phyloP scores from a whole-genome alignment of 1,140 invertebrate species.

The Plutomurus gul region DNA sequence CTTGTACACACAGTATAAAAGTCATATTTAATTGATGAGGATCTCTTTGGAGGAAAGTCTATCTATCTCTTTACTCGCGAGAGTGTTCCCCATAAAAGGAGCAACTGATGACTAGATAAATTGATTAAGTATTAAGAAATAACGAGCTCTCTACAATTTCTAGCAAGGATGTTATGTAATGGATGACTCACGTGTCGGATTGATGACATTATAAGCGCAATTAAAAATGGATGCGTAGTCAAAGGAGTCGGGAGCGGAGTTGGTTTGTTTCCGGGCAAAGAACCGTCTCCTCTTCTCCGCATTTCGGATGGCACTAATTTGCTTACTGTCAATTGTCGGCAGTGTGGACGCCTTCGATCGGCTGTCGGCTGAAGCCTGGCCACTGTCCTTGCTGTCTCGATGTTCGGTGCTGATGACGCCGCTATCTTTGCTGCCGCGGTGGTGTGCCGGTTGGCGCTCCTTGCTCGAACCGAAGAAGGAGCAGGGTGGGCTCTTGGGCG shows the following conservation, averaged over 20 bases:
- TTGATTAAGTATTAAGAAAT: no score
- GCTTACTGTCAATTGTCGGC: slow-evolving; percentile 45
- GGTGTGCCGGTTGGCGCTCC: not conserved
- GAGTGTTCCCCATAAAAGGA: no score
- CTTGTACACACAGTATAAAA: no score
- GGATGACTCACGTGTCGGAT: slow-evolving; percentile 49
- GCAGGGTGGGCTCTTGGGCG: not conserved
- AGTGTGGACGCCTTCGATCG: slow-evolving; percentile 34
- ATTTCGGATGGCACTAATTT: slow-evolving; percentile 46
- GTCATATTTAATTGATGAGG: no score
- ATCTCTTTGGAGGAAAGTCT: no score
- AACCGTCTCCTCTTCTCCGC: slow-evolving; percentile 56
- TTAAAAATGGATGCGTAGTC: slow-evolving; percentile 54
- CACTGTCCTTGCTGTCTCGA: not conserved
- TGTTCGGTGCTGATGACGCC: not conserved
- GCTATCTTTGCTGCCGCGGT: not conserved
- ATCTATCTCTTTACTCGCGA: no score
- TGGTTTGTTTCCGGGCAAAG: slow-evolving; percentile 60
- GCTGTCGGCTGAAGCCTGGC: not conserved
- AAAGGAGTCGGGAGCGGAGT: slow-evolving; percentile 61
- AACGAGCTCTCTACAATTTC: no score
- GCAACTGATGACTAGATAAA: no score
- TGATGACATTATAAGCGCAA: slow-evolving; percentile 53
- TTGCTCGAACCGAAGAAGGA: not conserved
- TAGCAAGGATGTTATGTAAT: slow-evolving; percentile 29